phyloP scores from a whole-genome alignment of 2,888 invertebrate species.

The Gortyna flavago region DNA sequence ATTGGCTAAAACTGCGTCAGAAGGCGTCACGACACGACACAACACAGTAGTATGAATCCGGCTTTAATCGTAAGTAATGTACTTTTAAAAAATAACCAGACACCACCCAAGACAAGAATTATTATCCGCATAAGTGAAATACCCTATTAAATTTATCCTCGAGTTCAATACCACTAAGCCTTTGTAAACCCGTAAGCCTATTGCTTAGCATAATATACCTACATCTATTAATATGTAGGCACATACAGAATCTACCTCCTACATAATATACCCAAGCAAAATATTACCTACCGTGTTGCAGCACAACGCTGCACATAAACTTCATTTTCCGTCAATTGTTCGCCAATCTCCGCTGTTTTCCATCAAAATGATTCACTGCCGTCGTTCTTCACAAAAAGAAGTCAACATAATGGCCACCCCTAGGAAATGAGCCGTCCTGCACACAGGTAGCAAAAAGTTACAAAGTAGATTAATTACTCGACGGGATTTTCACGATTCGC shows the following conservation, averaged over 20 bases:
- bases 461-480: constrained; percentile 27
- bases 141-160: constrained; percentile 20
- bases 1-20: too few relatives aligned
- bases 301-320: constrained; percentile 7
- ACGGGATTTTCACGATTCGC: background rate
- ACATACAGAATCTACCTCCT: background rate
- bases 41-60: too few relatives aligned
- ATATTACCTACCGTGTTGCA: background rate
- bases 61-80: background rate
- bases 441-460: constrained; percentile 34
- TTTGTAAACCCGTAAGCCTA: constrained; percentile 29
- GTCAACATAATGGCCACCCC: constrained; percentile 10
- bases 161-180: constrained; percentile 25
- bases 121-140: constrained; percentile 24
- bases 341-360: constrained; percentile 46
- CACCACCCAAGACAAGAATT: constrained; percentile 1
- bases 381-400: constrained; percentile 40
- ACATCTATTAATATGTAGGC: background rate
- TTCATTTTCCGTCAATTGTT: constrained; percentile 37
- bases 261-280: background rate
- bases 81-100: background rate
- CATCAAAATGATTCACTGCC: constrained; percentile 41
- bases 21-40: too few relatives aligned
- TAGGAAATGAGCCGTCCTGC: constrained; percentile 40
- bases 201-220: background rate